These are phyloP conservation scores for Peromyscus nudipes DNA, from an alignment of 2,797 vertebrate genomes.

Conservation along the genomic window DNA sequence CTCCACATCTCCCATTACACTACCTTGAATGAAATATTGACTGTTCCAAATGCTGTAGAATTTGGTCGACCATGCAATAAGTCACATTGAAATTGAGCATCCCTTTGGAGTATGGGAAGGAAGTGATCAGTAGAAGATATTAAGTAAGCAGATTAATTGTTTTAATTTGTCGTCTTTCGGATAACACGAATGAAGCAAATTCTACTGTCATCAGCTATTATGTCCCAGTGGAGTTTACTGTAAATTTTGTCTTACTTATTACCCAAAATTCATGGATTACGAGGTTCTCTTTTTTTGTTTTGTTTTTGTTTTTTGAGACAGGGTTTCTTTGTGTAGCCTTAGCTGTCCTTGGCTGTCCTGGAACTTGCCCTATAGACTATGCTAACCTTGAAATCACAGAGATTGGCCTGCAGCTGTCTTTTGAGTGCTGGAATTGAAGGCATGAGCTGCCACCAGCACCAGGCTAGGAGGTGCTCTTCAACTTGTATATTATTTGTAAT, in stretches of 20 bases:
- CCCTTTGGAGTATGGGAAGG: not conserved
- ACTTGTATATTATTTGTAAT: not conserved
- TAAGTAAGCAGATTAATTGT: constrained; percentile 13
- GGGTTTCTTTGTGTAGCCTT: not conserved
- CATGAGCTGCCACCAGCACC: not conserved
- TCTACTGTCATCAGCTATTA: not conserved
- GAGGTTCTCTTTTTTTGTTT: not conserved
- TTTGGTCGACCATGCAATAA: not conserved
- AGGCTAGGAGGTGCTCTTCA: not conserved
- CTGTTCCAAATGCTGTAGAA: not conserved
- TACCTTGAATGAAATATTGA: not conserved
- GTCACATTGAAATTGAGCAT: not conserved
- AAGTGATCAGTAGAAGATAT: not conserved
- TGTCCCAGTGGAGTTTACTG: not conserved
- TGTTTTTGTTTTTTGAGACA: not conserved
- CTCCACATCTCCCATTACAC: not conserved
- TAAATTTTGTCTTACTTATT: constrained; percentile 21
- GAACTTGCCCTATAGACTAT: not conserved
- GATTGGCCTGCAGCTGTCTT: not conserved
- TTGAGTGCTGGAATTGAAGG: not conserved
- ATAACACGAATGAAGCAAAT: constrained; percentile 7
- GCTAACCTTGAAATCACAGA: not conserved
- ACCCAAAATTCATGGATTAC: constrained; percentile 38
- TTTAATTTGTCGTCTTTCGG: not conserved
- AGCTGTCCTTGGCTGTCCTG: not conserved